Evolutionary conservation across 2,888 invertebrate genomes (phyloP), one percentile per base, ranked within the genome.

Genomic region (Petrophora chlorosata): DNA sequence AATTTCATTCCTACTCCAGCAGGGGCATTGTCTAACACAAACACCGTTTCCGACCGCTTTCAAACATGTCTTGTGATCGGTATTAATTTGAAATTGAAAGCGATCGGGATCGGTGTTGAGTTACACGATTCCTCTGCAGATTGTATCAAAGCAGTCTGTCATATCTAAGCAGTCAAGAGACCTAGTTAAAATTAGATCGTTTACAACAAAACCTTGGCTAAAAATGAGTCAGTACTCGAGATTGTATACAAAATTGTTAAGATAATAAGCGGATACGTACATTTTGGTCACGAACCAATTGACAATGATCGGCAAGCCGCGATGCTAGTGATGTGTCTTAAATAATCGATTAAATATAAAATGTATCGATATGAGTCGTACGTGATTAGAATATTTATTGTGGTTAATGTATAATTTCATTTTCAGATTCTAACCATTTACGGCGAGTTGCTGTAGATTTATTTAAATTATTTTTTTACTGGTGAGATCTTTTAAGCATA

Each of bases 211-310:
- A 78, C 86, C 86, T 88, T 85, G 86, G 76, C 79, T 82, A 85
- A 87, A 87, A 87, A 83, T 88, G 85, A 89, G 78, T 85, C 87
- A 85, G 81, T 73, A 14, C 67, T 69, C 75, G 72, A 79, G 81
- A 85, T 82, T 84, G 80, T 85, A 75, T 78, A 85, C 82, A 81
- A 87, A 88, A 88, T 90, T 85, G 84, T 88, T 85, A 79, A 84
- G 86, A 87, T 90, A 90, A 89, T 90, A 88, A 88, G 86, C 83
- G 80, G 89, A 89, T 88, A 89, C 84, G 81, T 87, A 85, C 76
- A 85, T 87, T 88, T 88, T 81, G 85, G 85, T 90, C 90, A 90
- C 90, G 90, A 89, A 78, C 82, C 85, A 82, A 90, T 90, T 90
- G 90, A 85, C 89, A 90, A 86, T 88, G 88, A 90, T 88, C 88